Evolutionary conservation across 2,888 invertebrate genomes (phyloP).

Genomic region (Phortica okadai): DNA sequence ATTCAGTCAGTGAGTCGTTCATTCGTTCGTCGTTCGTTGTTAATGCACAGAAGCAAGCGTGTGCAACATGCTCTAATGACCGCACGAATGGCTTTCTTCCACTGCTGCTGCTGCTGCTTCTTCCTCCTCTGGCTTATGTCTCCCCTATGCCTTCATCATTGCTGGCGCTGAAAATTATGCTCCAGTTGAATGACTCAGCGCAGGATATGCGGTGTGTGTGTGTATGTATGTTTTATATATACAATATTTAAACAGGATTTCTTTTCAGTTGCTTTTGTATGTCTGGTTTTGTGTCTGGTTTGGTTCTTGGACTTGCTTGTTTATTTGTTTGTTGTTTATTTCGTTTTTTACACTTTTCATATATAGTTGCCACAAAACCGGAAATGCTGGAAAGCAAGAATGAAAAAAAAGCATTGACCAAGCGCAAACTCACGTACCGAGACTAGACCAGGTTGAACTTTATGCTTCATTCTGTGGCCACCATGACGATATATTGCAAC

Average conservation of each 20-base stretch:
- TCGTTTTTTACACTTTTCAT: neutral
- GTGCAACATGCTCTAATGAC: slow-evolving; percentile 35
- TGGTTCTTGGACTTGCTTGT: neutral
- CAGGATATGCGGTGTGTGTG: slow-evolving; percentile 21
- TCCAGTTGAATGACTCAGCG: slow-evolving; percentile 38
- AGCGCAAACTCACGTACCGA: neutral
- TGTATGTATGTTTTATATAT: neutral
- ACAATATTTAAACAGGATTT: slow-evolving; percentile 19
- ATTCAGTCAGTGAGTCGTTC: neutral
- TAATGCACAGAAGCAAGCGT: slow-evolving; percentile 11
- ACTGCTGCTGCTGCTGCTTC: neutral
- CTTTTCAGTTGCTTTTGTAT: neutral
- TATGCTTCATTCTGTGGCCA: neutral
- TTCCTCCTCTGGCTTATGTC: neutral
- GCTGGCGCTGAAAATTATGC: slow-evolving; percentile 34
- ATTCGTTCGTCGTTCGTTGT: neutral
- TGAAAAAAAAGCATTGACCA: neutral
- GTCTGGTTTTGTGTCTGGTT: neutral
- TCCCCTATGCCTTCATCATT: neutral
- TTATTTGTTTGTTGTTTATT: neutral
- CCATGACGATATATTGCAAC: slow-evolving; percentile 13
- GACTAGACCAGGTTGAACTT: neutral
- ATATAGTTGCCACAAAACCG: slow-evolving; percentile 2
- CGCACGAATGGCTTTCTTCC: neutral
- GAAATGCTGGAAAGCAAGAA: slow-evolving; percentile 4